Evolutionary conservation across 2,888 invertebrate species (phyloP).

Genomic region (Drosophila borealis): DNA sequence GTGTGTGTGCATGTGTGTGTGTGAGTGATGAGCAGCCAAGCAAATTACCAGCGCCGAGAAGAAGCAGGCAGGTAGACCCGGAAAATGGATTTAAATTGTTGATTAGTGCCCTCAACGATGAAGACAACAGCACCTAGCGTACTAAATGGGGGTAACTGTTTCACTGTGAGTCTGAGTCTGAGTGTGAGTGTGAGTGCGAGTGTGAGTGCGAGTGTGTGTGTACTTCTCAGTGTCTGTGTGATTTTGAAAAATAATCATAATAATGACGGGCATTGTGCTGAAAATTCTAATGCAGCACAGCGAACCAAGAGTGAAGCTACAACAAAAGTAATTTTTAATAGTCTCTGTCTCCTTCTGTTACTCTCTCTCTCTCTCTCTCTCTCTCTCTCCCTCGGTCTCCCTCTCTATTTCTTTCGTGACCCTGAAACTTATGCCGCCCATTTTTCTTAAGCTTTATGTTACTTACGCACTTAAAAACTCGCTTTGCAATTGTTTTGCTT

Average conservation of each 20-base stretch:
- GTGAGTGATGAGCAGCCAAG: conserved; percentile 44
- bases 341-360: conserved; percentile 14
- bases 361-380: background rate
- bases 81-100: conserved; percentile 82
- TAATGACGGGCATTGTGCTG: conserved; percentile 77
- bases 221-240: conserved; percentile 28
- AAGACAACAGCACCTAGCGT: conserved; percentile 37
- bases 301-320: conserved; percentile 51
- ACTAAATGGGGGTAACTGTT: conserved; percentile 45
- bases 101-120: conserved; percentile 69
- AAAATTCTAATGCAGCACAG: conserved; percentile 56
- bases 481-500: conserved; percentile 51
- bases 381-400: background rate
- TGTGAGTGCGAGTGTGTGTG: conserved; percentile 3
- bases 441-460: conserved; percentile 72
- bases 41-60: conserved; percentile 52
- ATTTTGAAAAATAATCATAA: conserved; percentile 80
- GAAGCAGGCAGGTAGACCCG: conserved; percentile 30
- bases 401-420: conserved; percentile 33
- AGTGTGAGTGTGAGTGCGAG: background rate
- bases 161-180: background rate
- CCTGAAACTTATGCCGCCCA: conserved; percentile 67
- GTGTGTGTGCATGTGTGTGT: conserved; percentile 15
- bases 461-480: conserved; percentile 54
- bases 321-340: conserved; percentile 61